Conservation (phyloP, 2,113 vertebrate genomes). For the Motacilla alba region DNA sequence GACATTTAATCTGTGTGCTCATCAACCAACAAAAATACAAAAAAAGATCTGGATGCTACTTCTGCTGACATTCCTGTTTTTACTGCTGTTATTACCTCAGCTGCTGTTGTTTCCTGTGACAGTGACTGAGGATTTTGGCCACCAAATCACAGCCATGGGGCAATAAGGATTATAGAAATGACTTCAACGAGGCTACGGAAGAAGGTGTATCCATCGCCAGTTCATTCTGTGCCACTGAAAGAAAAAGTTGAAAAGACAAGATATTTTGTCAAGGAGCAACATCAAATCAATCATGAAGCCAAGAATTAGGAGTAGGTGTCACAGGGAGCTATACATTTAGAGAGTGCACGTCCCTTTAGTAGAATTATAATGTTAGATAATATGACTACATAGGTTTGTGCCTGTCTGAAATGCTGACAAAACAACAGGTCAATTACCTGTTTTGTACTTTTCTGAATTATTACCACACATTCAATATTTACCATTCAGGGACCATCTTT, state of each 20-base stretch:
- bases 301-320: neutral
- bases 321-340: neutral
- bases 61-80: neutral
- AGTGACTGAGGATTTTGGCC: neutral
- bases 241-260: neutral
- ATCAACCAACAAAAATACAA: neutral
- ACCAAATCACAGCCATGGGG: neutral
- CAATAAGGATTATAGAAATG: neutral
- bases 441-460: neutral
- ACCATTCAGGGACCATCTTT: neutral
- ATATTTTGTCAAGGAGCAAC: neutral
- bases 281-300: neutral
- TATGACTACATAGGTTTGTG: neutral
- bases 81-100: neutral
- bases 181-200: neutral
- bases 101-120: neutral
- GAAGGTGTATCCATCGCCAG: neutral
- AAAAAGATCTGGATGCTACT: neutral
- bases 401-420: neutral
- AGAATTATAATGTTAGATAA: neutral
- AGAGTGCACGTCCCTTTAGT: neutral
- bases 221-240: neutral
- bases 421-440: neutral
- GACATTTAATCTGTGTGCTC: neutral
- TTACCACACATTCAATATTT: neutral